Base-by-base conservation (phyloP, 2,113 vertebrate species). In the Dermatemys mawii region DNA sequence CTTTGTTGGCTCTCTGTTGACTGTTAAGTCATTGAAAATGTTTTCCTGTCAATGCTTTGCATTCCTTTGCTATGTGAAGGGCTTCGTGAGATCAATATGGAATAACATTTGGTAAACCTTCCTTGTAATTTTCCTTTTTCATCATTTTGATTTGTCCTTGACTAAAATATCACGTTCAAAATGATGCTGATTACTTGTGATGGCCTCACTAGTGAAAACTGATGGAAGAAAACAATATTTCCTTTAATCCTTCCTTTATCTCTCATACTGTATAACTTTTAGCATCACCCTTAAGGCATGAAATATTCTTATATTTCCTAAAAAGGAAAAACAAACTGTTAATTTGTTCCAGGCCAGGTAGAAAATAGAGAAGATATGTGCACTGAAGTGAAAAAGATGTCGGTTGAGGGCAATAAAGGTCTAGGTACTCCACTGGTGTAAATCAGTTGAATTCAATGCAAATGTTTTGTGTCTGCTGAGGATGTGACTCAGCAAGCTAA, bases 1-100 rank as follows among this genome's bases (percentile, higher is more conserved):
- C 70, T 85, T 90, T 84, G n/a, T 90, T 88, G 46, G 54, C 29
- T 84, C 81, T 54, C 49, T 95, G 63, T 81, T 67, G 81, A 85
- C 29, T 48, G 57, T 5, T 46, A 95, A 86, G 32, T 82, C 81
- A 22, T 35, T 84, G 53, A 54, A 32, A 32, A 11, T 57, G n/a
- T 21, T 5, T 11, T 2, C 22, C 26, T 38, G 0, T 26, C 46
- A 91, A 79, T 87, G 35, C 57, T 95, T 96, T 90, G 2, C 5
- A 54, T 92, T 19, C 1, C 92, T 83, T 54, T 78, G 1, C 19
- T 67, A 88, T 84, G 48, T 63, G 63, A 57, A 95, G 21, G n/a
- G 16, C 76, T 91, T 95, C 63, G 32, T 27, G 53, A 88, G 82
- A 87, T 54, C 21, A 88, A 22, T 55, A 9, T 55, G 19, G 44